These are phyloP conservation scores for Cyprinodon brontotheroides DNA, from an alignment of 2,113 vertebrate species.

Conservation along the genomic window DNA sequence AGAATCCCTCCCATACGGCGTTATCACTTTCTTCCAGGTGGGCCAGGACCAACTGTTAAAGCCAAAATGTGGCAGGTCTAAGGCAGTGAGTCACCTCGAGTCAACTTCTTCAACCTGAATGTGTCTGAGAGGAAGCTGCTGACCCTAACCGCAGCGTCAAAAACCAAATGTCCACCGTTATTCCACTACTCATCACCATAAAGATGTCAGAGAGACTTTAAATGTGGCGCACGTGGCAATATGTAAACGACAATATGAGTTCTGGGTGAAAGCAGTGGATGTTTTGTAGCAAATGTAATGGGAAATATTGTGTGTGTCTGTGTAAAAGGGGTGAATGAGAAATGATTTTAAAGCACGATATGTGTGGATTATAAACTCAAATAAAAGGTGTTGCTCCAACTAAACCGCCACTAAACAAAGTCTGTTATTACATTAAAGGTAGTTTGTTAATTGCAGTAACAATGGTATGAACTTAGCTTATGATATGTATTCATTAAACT, in stretches of 20 bases:
- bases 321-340: neutral
- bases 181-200: constrained; percentile 47
- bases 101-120: constrained; percentile 43
- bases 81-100: constrained; percentile 48
- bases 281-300: neutral
- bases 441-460: neutral
- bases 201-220: constrained; percentile 4
- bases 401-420: constrained; percentile 1
- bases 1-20: constrained; percentile 35
- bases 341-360: neutral
- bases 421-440: neutral
- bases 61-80: constrained; percentile 54
- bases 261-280: neutral
- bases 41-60: constrained; percentile 64
- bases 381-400: neutral
- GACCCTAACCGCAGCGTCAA: constrained; percentile 46
- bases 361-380: no score
- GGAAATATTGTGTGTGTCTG: neutral
- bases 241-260: no score
- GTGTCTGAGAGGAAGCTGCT: constrained; percentile 43
- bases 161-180: constrained; percentile 33
- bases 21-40: constrained; percentile 68
- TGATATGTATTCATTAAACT: constrained; percentile 13
- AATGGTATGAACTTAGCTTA: constrained; percentile 3
- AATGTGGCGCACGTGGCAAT: neutral